Evolutionary conservation across 2,888 invertebrate genomes (phyloP).

Genomic region (Formica aserva): DNA sequence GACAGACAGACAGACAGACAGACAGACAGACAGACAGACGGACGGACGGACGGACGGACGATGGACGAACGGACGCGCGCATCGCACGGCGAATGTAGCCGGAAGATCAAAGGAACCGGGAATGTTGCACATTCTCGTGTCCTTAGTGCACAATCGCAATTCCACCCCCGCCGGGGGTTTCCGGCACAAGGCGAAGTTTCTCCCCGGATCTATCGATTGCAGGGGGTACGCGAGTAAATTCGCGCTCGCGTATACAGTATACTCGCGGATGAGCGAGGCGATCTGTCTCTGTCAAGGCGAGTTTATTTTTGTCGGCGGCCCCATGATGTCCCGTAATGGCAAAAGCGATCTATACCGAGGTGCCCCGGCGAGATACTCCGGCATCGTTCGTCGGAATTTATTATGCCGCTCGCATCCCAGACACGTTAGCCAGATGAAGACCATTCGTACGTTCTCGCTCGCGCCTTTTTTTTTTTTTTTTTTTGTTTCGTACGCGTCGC

Average conservation of each 20-base stretch:
- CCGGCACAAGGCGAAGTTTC: constrained; percentile 14
- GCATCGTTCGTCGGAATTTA: constrained; percentile 46
- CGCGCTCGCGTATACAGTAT: constrained; percentile 8
- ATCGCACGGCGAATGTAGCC: constrained; percentile 45
- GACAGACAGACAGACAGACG: constrained; percentile 36
- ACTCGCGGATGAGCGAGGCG: constrained; percentile 47
- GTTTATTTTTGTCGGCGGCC: constrained; percentile 54
- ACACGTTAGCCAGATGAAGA: constrained; percentile 40
- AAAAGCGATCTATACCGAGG: constrained; percentile 49
- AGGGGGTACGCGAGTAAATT: constrained; percentile 3
- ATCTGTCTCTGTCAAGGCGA: constrained; percentile 51
- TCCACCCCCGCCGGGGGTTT: constrained; percentile 2
- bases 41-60: constrained; percentile 43
- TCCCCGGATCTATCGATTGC: constrained; percentile 43
- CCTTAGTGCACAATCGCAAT: constrained; percentile 37
- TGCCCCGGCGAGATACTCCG: constrained; percentile 28
- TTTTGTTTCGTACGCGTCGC: neutral
- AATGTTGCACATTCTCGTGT: constrained; percentile 21
- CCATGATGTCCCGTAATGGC: constrained; percentile 52
- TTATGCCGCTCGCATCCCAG: constrained; percentile 47
- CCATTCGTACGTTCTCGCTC: constrained; percentile 26
- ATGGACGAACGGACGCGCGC: constrained; percentile 39
- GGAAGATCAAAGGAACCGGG: constrained; percentile 34
- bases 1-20: constrained; percentile 59
- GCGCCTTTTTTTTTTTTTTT: neutral